Conservation (phyloP, 53 echinoderm and acorn worm species). For the Holothuria scabra region DNA sequence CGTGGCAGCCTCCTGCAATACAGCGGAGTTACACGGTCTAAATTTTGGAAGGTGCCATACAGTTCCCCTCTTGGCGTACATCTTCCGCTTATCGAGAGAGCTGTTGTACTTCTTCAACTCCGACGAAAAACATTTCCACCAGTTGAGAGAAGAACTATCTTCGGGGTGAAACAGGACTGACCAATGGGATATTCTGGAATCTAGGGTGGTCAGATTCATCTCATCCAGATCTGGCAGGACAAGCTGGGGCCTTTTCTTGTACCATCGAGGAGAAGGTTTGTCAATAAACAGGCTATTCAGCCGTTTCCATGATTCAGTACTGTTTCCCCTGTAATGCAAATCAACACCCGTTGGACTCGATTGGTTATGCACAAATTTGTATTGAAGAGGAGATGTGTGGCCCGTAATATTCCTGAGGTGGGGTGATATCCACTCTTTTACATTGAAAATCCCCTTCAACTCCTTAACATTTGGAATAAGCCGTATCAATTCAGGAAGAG, state of each 20-base stretch:
- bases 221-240: neutral
- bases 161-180: slow-evolving; percentile 14
- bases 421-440: neutral
- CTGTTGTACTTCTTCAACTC: neutral
- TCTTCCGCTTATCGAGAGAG: no score
- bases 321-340: neutral
- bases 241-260: neutral
- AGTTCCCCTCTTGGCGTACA: slow-evolving; percentile 1
- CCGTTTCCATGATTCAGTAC: neutral
- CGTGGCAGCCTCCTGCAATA: neutral
- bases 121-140: slow-evolving; percentile 11
- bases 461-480: neutral
- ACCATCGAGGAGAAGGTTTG: neutral
- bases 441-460: neutral
- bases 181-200: neutral
- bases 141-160: neutral
- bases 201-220: neutral
- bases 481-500: neutral
- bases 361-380: neutral
- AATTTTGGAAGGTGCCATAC: neutral
- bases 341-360: neutral
- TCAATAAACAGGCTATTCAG: slow-evolving; percentile 1
- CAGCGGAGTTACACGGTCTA: neutral
- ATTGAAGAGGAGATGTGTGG: slow-evolving; percentile 11
- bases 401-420: neutral